Evolutionary conservation across 2,888 invertebrate genomes (phyloP), one percentile per base, ranked within the genome.

Genomic region (Limnephilus lunatus): DNA sequence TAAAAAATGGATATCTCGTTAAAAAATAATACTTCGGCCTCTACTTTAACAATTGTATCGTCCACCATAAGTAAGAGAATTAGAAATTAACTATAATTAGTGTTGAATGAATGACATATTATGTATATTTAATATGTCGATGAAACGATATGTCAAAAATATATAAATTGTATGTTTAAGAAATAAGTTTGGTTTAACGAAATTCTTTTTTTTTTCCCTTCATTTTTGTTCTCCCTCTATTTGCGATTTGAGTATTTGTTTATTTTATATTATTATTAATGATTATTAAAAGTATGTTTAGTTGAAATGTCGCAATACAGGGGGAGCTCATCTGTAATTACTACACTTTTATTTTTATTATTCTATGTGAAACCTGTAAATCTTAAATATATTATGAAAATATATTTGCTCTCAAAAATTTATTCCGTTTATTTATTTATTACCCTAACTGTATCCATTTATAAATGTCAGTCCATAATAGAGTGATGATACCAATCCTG

Each of bases 311-410:
- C 31, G 48, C 81, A 89, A 48, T 91, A 14, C 15, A 35, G 88
- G 19, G 85, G 81, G 35, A 35, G 32, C 85, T 15, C 68, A 85
- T 35, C 53, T 85, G 85, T 92, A 89, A 92, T 81, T 91, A 89
- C 89, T 89, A 89, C 87, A 85, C 86, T 82, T 91, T 83, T 89
- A 81, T 81, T 92, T 90, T 92, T 81, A 89, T 91, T 91, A 89
- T 92, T 80, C 81, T 85, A 92, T 92, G 92, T 92, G 89, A 80
- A 92, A 89, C 85, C 90, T 92, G 92, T 92, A 92, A 89, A 92
- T 92, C 92, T 92, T 89, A 92, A 92, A 92, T 89, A 92, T 92
- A 92, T 89, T 92, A 89, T 85, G 81, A 92, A 92, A 92, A 92
- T 92, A 92, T 92, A 92, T 92, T 92, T 92, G 92, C 92, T 92